Evolutionary conservation across 2,797 vertebrate species (phyloP), one percentile per base, ranked within the genome.

Genomic region (Tenualosa thibaudeaui): DNA sequence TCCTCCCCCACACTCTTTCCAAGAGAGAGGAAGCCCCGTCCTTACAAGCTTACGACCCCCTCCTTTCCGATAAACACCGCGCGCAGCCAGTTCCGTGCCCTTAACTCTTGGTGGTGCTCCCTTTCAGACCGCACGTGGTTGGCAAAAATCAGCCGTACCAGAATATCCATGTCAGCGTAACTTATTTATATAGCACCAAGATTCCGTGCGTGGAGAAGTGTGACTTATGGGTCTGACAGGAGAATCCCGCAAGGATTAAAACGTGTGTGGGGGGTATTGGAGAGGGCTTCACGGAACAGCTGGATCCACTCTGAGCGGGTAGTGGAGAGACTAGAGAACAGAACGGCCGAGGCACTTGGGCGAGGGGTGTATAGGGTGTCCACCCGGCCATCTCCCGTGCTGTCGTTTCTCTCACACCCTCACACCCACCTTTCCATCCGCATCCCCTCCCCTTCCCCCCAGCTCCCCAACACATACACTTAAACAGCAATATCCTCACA

Each of bases 401-500:
- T 40, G 26, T 50, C 50, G 15, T 82, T 5, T n/a, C 51, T 58
- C 51, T 58, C 24, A 6, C 31, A 40, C 54, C 3, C 85, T 53
- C 81, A 46, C 86, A 78, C 83, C 40, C 81, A 43, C 53, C 51
- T 56, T 0, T 13, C 15, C 68, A 13, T 31, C 3, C 12, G 0
- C 68, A 13, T 62, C 12, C 78, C 43, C 31, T 0, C 81, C 13
- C 50, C 4, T 26, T 1, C 26, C 1, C 19, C 5, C 50, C 13
- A n/a, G 7, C 84, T 43, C 24, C 62, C 24, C 54, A 24, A 54
- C 46, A 49, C 43, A n/a, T 65, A 81, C 82, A 31, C 83, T 81
- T 84, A 86, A 85, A 89, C 90, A 88, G 87, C 83, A 82, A 85
- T 87, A 86, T 84, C 89, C 85, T 87, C 51, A 81, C 85, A 84